Base-by-base conservation (phyloP, 2,888 invertebrate species). In the Drosophila anceps region DNA sequence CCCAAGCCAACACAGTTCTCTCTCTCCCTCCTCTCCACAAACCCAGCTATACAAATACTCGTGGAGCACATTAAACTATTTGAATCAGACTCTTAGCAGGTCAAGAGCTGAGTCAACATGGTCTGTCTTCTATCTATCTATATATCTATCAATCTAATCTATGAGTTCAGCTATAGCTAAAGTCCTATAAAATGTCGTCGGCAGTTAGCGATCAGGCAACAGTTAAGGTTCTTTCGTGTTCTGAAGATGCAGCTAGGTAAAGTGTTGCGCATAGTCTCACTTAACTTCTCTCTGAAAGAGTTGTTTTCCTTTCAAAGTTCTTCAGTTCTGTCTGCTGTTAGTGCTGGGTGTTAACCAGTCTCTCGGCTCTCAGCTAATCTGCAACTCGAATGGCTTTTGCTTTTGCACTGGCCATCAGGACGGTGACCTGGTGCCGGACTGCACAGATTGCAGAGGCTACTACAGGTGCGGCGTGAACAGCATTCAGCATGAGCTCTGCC, bases 171-270 rank as follows among this genome's bases (percentile, higher is more conserved):
- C 62, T 54, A 43, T 54, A 24, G 50, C 53, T 48, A 43, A 44
- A 73, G 31, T 48, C 50, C 15, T 79, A 81, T 79, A 79, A 67
- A 79, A 69, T 35, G 64, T 18, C 53, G 9, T 13, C 18, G 61
- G 9, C 57, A 15, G 18, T 12, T 1, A 3, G n/a, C 13, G 29
- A 4, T 6, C 20, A 7, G 43, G 9, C 37, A 50, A 46, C 66
- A 79, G 81, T 79, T 77, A 12, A 37, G 18, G 37, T 46, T 76
- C 46, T 51, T 10, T 20, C n/a, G 35, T 58, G 31, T 58, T 44
- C 44, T 62, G 39, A n/a, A 10, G 20, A 90, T 90, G 84, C 61
- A 73, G 61, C 37, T 58, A 44, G 90, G 88, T 87, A 58, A 87
- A 57, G 58, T 54, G 13, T 15, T 18, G 1, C 8, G 1, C 6